Evolutionary conservation across 2,888 invertebrate genomes (phyloP).

Genomic region (Drosophila mettleri): DNA sequence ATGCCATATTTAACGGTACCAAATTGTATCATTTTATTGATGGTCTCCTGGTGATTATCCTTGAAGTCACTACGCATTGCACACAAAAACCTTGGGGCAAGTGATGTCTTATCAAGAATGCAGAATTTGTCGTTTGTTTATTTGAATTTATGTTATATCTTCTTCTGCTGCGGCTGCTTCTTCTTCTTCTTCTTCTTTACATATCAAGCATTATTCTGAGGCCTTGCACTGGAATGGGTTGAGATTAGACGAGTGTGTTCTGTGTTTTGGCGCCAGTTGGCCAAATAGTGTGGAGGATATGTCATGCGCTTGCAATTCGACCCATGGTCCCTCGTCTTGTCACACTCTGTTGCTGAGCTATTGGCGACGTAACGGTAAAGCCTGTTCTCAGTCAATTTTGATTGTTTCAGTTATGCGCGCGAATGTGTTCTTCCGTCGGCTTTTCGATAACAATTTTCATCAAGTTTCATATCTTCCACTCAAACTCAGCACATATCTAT

Average conservation of each 20-base stretch:
- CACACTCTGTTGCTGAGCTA: constrained; percentile 6
- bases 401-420: constrained; percentile 11
- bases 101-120: constrained; percentile 82
- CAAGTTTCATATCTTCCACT: constrained; percentile 40
- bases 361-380: background rate
- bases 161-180: background rate
- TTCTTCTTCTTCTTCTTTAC: background rate
- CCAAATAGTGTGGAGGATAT: constrained; percentile 43
- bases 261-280: constrained; percentile 50
- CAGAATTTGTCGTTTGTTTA: constrained; percentile 16
- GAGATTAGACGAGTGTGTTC: constrained; percentile 14
- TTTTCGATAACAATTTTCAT: constrained; percentile 22
- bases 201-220: constrained; percentile 39
- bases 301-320: constrained; percentile 49
- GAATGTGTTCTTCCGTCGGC: constrained; percentile 69
- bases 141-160: constrained; percentile 1
- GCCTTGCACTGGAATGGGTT: constrained; percentile 5
- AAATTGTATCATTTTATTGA: constrained; percentile 88
- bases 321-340: constrained; percentile 44
- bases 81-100: constrained; percentile 82
- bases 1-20: constrained; percentile 88
- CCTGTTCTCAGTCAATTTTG: constrained; percentile 10
- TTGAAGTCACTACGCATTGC: constrained; percentile 85
- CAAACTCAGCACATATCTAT: constrained; percentile 26
- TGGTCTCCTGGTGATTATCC: constrained; percentile 85